These are phyloP conservation scores for Umimayanthus chanpuru DNA, from an alignment of 92 coral and sea anemone genomes.

Conservation along the genomic window DNA sequence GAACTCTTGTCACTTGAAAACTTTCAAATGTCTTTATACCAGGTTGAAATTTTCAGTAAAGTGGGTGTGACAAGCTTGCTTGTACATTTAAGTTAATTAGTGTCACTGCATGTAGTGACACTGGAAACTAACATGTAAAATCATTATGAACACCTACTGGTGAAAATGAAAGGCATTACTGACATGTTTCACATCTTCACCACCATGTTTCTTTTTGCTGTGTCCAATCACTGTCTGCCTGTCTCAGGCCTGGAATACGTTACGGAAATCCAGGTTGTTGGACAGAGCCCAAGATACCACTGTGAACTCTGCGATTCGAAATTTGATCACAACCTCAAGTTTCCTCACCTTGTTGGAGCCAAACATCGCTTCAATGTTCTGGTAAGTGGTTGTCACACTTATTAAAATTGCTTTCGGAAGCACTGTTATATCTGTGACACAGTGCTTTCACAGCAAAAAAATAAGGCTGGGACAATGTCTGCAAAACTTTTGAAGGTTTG, in stretches of 20 bases:
- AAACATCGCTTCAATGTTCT: slow-evolving; percentile 98
- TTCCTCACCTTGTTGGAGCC: slow-evolving; percentile 99
- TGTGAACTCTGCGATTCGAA: slow-evolving; percentile 97
- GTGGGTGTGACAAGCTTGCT: background rate
- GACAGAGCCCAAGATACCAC: slow-evolving; percentile 98
- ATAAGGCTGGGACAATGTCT: background rate
- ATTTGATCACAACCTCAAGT: slow-evolving; percentile 99
- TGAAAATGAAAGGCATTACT: slow-evolving; percentile 36
- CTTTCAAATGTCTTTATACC: background rate
- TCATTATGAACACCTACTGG: slow-evolving; percentile 14
- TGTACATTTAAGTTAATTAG: background rate
- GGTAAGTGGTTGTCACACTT: slow-evolving; percentile 80
- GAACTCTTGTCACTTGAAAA: background rate
- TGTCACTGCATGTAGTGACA: slow-evolving; percentile 2
- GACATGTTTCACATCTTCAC: slow-evolving; percentile 43
- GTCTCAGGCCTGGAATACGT: slow-evolving; percentile 99
- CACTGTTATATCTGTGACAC: slow-evolving; percentile 29
- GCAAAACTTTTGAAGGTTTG: slow-evolving; percentile 4
- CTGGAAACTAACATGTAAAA: background rate
- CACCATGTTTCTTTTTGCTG: slow-evolving; percentile 25
- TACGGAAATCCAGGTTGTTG: slow-evolving; percentile 99
- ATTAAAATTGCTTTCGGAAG: slow-evolving; percentile 13
- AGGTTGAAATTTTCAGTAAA: slow-evolving; percentile 12
- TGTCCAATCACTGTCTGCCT: slow-evolving; percentile 56
- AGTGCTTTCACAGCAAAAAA: slow-evolving; percentile 15